Conservation (phyloP, 1,140 invertebrate genomes). For the Drosophila ambigua region DNA sequence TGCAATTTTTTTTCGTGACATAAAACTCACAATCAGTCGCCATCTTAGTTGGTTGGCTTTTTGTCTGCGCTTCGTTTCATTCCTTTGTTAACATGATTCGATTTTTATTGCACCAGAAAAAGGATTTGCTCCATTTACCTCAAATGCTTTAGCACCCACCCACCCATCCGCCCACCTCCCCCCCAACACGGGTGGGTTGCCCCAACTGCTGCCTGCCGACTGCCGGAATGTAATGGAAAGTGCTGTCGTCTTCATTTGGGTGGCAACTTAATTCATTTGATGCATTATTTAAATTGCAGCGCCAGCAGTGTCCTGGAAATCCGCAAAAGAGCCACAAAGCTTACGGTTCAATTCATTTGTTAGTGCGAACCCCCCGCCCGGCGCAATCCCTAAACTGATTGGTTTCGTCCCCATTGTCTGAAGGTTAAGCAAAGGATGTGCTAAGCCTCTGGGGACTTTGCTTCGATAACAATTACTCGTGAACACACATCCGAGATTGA, state of each 20-base stretch:
- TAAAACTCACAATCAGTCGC: conserved; percentile 44
- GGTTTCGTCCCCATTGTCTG: conserved; percentile 21
- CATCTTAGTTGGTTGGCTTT: conserved; percentile 54
- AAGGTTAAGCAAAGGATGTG: conserved; percentile 12
- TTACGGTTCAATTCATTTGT: conserved; percentile 37
- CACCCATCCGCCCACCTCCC: background rate
- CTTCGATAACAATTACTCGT: no score
- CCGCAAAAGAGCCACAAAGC: conserved; percentile 32
- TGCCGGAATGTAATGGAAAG: conserved; percentile 13
- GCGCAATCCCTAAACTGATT: conserved; percentile 43
- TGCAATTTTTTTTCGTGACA: conserved; percentile 34
- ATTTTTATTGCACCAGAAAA: conserved; percentile 57
- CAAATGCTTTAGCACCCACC: conserved; percentile 40
- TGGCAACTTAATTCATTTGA: conserved; percentile 67
- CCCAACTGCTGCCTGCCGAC: background rate
- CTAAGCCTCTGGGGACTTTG: no score
- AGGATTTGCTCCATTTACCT: conserved; percentile 66
- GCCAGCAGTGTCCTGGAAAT: conserved; percentile 30
- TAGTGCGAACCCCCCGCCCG: conserved; percentile 3
- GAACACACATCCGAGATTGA: no score
- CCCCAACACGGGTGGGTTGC: no score
- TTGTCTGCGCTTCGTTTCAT: conserved; percentile 60
- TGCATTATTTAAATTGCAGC: conserved; percentile 74
- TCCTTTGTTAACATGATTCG: conserved; percentile 66
- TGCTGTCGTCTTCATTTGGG: conserved; percentile 44